phyloP scores from a whole-genome alignment of 1,140 invertebrate species.

The Neuroterus valhalla region DNA sequence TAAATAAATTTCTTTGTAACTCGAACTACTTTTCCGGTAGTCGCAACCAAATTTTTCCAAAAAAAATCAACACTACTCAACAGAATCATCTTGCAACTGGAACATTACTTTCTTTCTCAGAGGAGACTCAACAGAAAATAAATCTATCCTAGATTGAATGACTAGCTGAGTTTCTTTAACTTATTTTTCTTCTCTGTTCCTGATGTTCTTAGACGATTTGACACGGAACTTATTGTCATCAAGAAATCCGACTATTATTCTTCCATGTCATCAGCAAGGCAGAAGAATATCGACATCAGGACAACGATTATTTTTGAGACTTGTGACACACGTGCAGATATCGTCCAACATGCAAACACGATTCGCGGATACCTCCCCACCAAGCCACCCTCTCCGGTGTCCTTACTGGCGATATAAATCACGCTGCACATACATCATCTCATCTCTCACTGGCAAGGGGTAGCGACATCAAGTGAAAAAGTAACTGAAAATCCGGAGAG shows the following conservation, averaged over 20 bases:
- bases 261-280: background rate
- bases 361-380: constrained; percentile 2
- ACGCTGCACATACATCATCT: constrained; percentile 55
- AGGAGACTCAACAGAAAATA: too few relatives aligned
- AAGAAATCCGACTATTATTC: background rate
- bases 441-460: constrained; percentile 30
- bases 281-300: constrained; percentile 21
- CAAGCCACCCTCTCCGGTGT: constrained; percentile 38
- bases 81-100: too few relatives aligned
- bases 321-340: constrained; percentile 18
- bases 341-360: constrained; percentile 44
- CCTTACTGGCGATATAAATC: constrained; percentile 57
- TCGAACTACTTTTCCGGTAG: too few relatives aligned
- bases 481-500: constrained; percentile 58
- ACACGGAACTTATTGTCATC: background rate
- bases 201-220: too few relatives aligned
- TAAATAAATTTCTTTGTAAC: too few relatives aligned
- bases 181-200: too few relatives aligned
- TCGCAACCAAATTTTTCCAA: too few relatives aligned
- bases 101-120: too few relatives aligned
- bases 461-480: constrained; percentile 50
- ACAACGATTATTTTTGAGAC: constrained; percentile 28
- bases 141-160: too few relatives aligned
- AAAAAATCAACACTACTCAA: too few relatives aligned
- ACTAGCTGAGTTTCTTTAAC: too few relatives aligned